Evolutionary conservation across 2,113 vertebrate species (phyloP), one percentile per base, ranked within the genome.

Genomic region (Ochotona princeps): DNA sequence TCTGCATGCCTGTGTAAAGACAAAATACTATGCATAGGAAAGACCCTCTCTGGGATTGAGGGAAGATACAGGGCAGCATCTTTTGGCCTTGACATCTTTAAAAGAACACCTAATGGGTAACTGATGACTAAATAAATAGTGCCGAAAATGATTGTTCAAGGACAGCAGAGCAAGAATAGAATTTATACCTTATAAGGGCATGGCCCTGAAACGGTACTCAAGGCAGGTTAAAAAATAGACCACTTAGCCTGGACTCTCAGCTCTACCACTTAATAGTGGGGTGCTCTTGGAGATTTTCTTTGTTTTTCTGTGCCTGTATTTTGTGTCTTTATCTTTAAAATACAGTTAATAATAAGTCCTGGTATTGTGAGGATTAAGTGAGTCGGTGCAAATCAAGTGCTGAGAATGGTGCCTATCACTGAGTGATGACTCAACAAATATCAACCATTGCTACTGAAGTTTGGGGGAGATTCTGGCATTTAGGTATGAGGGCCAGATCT

Each of bases 311-410:
- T 63, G 70, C 20, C n/a, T 89, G 54, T 14, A 17, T 57, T 57
- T 26, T 25, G 57, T 95, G 89, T 93, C 28, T n/a, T 89, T 70
- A 67, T 90, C 60, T 93, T 3, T 82, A 81, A 85, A 87, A 84
- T 49, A 69, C 1, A 28, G 10, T 69, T 49, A 57, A 47, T 38
- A 76, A n/a, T 67, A 73, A 21, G 38, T 92, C 35, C 30, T 70
- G 51, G 2, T 57, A 28, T 44, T 60, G 35, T 61, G 60, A 76
- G 25, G 57, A 85, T 63, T 80, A 44, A 92, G 47, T 80, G 60
- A 82, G 7, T 83, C 44, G 30, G 20, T 44, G 63, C 1, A 35
- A 35, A 2, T 73, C 30, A 89, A 69, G 83, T 47, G 54, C 23
- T 73, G 38, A 82, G 18, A 30, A 54, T 14, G 75, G 65, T 67